These are phyloP conservation scores for Achlya flavicornis DNA, from an alignment of 2,888 invertebrate genomes.

Conservation along the genomic window DNA sequence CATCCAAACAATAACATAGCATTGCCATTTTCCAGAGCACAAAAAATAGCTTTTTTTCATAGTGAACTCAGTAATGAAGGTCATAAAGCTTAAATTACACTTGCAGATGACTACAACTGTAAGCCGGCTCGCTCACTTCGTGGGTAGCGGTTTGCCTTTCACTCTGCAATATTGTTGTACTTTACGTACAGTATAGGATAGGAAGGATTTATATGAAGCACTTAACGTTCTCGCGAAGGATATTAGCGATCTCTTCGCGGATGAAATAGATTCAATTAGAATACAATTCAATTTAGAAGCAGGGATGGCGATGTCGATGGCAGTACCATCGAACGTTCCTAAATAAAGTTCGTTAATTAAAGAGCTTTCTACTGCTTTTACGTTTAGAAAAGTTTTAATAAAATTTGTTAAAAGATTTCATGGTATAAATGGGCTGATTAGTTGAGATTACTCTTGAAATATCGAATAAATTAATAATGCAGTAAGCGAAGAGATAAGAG, in stretches of 20 bases:
- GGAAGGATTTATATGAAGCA: slow-evolving; percentile 8
- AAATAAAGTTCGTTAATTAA: background rate
- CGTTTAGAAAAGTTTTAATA: background rate
- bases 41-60: slow-evolving; percentile 24
- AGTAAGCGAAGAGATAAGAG: background rate
- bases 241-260: slow-evolving; percentile 9
- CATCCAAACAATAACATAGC: slow-evolving; percentile 39
- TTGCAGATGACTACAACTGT: slow-evolving; percentile 32
- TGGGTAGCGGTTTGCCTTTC: slow-evolving; percentile 75
- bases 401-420: background rate
- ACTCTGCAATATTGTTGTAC: slow-evolving; percentile 59
- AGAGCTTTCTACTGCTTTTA: background rate
- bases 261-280: slow-evolving; percentile 5
- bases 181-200: slow-evolving; percentile 17
- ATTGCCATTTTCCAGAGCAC: slow-evolving; percentile 42
- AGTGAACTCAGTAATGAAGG: slow-evolving; percentile 38
- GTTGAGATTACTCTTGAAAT: background rate
- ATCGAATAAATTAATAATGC: background rate
- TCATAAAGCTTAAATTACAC: slow-evolving; percentile 47
- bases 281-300: slow-evolving; percentile 8
- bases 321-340: slow-evolving; percentile 4
- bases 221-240: slow-evolving; percentile 12
- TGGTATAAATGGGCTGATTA: background rate
- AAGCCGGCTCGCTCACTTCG: slow-evolving; percentile 46
- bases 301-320: background rate